Percentiles rank a stretch among this genome's conserved stretches.
phyloP scores from a whole-genome alignment of 2,888 invertebrate species.

The Eubasilissa splendida region DNA sequence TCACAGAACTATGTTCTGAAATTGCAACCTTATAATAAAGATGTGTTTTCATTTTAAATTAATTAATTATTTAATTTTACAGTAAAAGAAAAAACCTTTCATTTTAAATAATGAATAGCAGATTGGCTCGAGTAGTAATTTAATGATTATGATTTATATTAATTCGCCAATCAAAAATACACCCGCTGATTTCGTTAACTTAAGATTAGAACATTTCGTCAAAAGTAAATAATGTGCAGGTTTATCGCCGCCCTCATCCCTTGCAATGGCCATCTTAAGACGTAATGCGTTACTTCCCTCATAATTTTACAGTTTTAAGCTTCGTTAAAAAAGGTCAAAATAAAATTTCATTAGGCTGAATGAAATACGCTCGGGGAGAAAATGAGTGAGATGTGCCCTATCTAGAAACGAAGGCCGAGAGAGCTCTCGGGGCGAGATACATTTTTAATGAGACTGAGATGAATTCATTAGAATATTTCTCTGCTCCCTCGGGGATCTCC shows the following conservation, averaged over 20 bases:
- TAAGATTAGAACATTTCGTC: no score
- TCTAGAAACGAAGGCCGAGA: neutral
- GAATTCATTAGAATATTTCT: conserved; percentile 45
- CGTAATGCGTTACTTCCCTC: neutral
- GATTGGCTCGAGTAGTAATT: no score
- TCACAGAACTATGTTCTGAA: no score
- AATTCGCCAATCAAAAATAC: no score
- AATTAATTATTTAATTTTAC: no score
- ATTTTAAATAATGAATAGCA: no score
- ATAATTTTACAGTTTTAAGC: conserved; percentile 4
- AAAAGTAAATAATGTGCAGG: no score
- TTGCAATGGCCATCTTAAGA: neutral
- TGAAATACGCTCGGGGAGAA: conserved; percentile 29
- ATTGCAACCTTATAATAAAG: no score
- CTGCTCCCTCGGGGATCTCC: neutral
- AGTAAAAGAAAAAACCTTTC: no score
- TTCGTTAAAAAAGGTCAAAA: conserved; percentile 22
- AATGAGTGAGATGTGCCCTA: neutral
- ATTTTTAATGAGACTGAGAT: conserved; percentile 49
- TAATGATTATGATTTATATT: no score
- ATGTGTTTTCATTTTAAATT: no score
- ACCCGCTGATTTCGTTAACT: no score
- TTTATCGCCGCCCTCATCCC: neutral
- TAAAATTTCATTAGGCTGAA: conserved; percentile 41
- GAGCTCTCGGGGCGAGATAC: conserved; percentile 39